Evolutionary conservation across 2,797 vertebrate genomes (phyloP).

Genomic region (Parotocinclus haroldoi): DNA sequence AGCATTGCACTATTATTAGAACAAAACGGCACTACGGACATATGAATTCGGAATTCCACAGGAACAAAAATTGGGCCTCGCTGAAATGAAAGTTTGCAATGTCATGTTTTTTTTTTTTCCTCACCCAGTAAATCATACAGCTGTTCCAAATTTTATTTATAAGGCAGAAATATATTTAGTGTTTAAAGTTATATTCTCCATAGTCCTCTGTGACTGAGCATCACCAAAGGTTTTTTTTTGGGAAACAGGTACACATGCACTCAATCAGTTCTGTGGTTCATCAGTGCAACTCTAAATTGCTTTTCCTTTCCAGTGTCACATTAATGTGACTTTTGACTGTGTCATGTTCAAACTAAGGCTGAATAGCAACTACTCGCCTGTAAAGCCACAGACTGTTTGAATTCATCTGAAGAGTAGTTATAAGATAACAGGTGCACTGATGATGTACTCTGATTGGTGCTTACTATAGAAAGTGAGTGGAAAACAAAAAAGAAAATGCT

Average conservation of each 20-base stretch:
- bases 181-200: constrained; percentile 16
- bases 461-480: constrained; percentile 14
- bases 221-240: constrained; percentile 40
- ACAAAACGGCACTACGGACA: constrained; percentile 60
- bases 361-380: constrained; percentile 41
- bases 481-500: constrained; percentile 19
- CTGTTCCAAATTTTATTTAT: constrained; percentile 3
- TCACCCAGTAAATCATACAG: background rate
- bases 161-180: constrained; percentile 13
- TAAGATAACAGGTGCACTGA: constrained; percentile 15
- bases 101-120: background rate
- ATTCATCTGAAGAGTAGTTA: constrained; percentile 4
- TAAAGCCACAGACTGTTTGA: constrained; percentile 15
- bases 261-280: constrained; percentile 4
- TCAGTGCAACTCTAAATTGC: constrained; percentile 8
- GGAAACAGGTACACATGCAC: constrained; percentile 29
- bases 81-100: constrained; percentile 10
- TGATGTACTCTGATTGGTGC: constrained; percentile 15
- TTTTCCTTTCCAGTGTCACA: constrained; percentile 20
- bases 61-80: constrained; percentile 51
- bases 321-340: constrained; percentile 35
- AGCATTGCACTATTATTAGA: constrained; percentile 41
- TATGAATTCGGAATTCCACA: constrained; percentile 55
- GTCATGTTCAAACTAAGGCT: constrained; percentile 54
- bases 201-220: constrained; percentile 19